Evolutionary conservation across 2,797 vertebrate species (phyloP).

Genomic region (Enteromius mattozi): DNA sequence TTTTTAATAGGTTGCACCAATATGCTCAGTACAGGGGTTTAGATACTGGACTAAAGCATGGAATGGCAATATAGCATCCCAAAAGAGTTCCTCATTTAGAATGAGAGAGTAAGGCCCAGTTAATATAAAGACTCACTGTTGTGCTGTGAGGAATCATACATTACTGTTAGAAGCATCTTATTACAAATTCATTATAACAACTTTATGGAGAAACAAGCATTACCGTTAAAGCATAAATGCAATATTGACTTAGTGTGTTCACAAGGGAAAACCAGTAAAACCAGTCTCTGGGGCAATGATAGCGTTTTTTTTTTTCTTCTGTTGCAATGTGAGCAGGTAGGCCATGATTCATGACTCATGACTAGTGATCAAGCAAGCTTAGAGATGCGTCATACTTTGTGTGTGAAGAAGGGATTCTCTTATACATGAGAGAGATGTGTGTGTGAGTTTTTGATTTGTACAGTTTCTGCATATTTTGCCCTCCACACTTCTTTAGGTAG

Average conservation of each 20-base stretch:
- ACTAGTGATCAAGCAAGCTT: not conserved
- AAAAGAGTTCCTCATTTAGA: not conserved
- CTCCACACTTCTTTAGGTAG: not conserved
- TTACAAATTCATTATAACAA: not conserved
- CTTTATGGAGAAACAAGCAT: not conserved
- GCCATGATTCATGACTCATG: not conserved
- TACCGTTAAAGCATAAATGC: not conserved
- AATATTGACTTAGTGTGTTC: not conserved
- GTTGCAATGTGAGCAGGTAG: constrained; percentile 36
- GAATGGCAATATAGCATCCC: constrained; percentile 26
- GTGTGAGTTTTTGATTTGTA: not conserved
- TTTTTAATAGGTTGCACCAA: constrained; percentile 56
- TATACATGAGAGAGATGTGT: not conserved
- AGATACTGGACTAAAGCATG: constrained; percentile 16
- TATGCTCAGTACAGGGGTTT: constrained; percentile 15
- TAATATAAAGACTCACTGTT: not conserved
- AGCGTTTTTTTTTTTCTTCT: constrained; percentile 6
- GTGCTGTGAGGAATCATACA: not conserved
- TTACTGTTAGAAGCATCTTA: not conserved
- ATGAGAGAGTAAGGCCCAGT: not conserved
- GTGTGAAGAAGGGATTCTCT: constrained; percentile 10
- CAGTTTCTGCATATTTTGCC: not conserved
- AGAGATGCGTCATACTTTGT: not conserved
- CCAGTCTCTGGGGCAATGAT: not conserved
- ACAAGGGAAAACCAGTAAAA: constrained; percentile 9